These are phyloP conservation scores for Brachyptera putata DNA, from an alignment of 2,888 invertebrate species.

Conservation along the genomic window DNA sequence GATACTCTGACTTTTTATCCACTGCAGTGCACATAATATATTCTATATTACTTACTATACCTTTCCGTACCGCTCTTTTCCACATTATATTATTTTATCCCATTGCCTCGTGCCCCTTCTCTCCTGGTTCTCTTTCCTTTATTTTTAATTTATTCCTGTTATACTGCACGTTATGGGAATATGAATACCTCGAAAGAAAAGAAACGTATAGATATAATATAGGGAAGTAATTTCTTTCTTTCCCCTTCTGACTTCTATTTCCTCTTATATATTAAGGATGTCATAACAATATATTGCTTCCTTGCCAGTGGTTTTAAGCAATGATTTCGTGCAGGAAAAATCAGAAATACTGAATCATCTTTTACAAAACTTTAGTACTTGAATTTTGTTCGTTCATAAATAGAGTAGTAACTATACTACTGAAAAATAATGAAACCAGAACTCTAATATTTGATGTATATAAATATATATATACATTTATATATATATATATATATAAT, in stretches of 20 bases:
- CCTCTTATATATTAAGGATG: slow-evolving; percentile 1
- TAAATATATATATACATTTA: no score
- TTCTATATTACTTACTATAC: no score
- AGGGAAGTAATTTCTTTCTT: slow-evolving; percentile 2
- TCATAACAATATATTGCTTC: not conserved
- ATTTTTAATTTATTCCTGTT: not conserved
- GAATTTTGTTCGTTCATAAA: no score
- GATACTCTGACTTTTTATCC: no score
- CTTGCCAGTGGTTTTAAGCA: not conserved
- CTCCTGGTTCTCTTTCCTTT: not conserved
- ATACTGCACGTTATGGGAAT: not conserved
- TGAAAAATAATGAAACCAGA: no score
- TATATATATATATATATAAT: no score
- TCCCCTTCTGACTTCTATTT: not conserved
- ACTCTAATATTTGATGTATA: no score
- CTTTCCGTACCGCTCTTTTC: no score
- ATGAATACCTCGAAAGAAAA: slow-evolving; percentile 4
- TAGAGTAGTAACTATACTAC: no score
- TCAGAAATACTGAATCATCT: not conserved
- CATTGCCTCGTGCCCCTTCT: no score
- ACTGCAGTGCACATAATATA: no score
- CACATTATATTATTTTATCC: no score
- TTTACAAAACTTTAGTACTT: not conserved
- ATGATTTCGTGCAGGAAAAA: not conserved
- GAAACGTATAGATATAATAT: not conserved